Evolutionary conservation across 1,140 invertebrate genomes (phyloP).

Genomic region (Drosophila mauritiana): DNA sequence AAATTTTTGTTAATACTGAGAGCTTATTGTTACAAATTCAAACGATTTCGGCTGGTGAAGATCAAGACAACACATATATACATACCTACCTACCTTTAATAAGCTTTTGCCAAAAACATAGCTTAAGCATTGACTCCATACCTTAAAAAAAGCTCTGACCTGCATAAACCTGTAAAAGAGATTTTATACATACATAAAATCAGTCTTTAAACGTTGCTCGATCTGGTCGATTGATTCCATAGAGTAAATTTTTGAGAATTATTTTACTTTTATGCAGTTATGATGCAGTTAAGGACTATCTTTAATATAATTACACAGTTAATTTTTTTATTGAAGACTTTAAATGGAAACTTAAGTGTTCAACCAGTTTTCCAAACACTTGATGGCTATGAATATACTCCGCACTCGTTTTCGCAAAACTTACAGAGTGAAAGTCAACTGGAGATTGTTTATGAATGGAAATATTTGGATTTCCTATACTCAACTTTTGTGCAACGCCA

Average conservation of each 20-base stretch:
- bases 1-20: no score
- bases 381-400: background rate
- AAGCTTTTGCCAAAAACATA: background rate
- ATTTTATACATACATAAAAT: background rate
- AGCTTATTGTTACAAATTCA: no score
- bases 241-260: background rate
- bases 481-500: slow-evolving; percentile 84
- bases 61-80: no score
- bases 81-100: background rate
- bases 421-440: slow-evolving; percentile 28
- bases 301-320: background rate
- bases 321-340: background rate
- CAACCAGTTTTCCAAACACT: slow-evolving; percentile 9
- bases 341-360: slow-evolving; percentile 3
- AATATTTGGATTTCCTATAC: slow-evolving; percentile 87
- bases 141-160: background rate
- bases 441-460: slow-evolving; percentile 86
- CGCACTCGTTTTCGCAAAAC: background rate
- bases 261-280: background rate
- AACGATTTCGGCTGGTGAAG: no score
- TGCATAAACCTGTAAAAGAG: background rate
- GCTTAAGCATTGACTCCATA: background rate
- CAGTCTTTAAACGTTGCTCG: background rate
- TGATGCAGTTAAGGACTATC: background rate
- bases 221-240: background rate